Evolutionary conservation across 2,113 vertebrate genomes (phyloP).

Genomic region (Chaenocephalus aceratus): DNA sequence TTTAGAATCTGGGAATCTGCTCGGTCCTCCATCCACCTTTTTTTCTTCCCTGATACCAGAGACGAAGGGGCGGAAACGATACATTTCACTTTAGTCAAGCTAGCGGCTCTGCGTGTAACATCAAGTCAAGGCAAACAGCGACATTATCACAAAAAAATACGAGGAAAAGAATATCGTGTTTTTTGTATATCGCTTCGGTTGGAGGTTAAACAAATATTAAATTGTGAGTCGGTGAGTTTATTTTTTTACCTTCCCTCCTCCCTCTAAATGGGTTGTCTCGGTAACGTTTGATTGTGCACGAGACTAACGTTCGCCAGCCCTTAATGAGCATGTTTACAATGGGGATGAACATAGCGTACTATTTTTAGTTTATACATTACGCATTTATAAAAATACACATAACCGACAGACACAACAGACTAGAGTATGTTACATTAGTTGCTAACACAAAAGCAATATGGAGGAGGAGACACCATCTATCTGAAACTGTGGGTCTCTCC

Average conservation of each 20-base stretch:
- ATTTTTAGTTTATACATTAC: background rate
- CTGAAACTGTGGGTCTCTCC: constrained; percentile 13
- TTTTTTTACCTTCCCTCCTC: constrained; percentile 35
- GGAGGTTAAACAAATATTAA: constrained; percentile 9
- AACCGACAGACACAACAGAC: background rate
- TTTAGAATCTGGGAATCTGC: background rate
- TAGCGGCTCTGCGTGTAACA: constrained; percentile 31
- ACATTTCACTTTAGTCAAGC: constrained; percentile 41
- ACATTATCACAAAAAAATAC: background rate
- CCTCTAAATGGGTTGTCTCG: constrained; percentile 46
- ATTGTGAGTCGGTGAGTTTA: constrained; percentile 69
- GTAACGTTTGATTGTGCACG: constrained; percentile 50
- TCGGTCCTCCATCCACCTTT: too few relatives aligned
- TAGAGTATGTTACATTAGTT: background rate
- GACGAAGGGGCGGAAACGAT: constrained; percentile 71
- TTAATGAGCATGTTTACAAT: constrained; percentile 5
- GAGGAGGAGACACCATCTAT: constrained; percentile 62
- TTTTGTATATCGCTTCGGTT: constrained; percentile 18
- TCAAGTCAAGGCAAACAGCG: constrained; percentile 38
- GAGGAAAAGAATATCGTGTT: background rate
- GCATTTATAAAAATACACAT: background rate
- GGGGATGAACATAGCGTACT: background rate
- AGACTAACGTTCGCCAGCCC: constrained; percentile 14
- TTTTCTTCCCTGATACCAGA: constrained; percentile 38
- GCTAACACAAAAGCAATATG: constrained; percentile 60